Evolutionary conservation across 2,797 vertebrate species (phyloP), one percentile per base, ranked within the genome.

Genomic region (Apogon talboti): DNA sequence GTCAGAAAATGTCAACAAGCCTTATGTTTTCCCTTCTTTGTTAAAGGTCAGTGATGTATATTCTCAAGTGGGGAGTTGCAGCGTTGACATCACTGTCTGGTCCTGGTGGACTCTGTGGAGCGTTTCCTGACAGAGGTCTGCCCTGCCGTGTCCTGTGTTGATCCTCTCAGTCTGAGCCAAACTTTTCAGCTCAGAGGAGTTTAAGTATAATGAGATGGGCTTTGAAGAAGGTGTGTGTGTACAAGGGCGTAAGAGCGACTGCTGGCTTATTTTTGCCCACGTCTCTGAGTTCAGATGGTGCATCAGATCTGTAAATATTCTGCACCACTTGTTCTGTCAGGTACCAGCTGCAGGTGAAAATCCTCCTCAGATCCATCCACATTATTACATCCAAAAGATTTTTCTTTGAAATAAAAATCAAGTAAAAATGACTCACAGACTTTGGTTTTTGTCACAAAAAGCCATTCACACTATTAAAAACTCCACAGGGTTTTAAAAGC

Each of bases 131-230:
- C 71, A 15, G n/a, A 52, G 57, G 16, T 66, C 54, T 53, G 30
- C 52, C 2, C 43, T 0, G 4, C 74, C 62, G 44, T 51, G 61
- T 46, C 45, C 18, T 6, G 1, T 5, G 4, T 30, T 70, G 48
- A 75, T 65, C 63, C 58, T 52, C 53, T 70, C 69, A 55, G 62
- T 55, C 71, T 57, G 60, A 87, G 64, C 28, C 74, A 67, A 68
- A 66, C 59, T 33, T 49, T 67, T 72, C 75, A 56, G 33, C 76
- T 79, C 68, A 53, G 50, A 38, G 35, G 78, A 61, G 49, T 77
- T 67, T 51, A 56, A 45, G 15, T 64, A 52, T 58, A 75, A 71
- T 69, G 47, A 76, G 68, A 61, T 42, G 15, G 52, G 55, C 46
- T 79, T 78, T 28, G 24, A 28, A 3, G 24, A 28, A 2, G 24